phyloP scores from a whole-genome alignment of 2,113 vertebrate genomes.

The Cavia aperea region DNA sequence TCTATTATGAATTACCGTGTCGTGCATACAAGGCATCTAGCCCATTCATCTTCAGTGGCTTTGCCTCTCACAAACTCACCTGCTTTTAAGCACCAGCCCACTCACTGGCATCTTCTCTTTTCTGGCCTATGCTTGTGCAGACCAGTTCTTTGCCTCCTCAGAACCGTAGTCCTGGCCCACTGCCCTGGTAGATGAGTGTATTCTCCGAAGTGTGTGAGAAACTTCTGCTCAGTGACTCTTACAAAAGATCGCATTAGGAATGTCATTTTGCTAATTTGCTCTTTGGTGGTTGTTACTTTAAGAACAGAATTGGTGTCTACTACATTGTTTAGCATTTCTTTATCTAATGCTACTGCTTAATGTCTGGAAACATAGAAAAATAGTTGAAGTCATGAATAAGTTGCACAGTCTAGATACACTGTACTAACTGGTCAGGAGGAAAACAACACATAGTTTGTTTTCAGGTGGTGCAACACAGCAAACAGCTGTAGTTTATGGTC shows the following conservation, averaged over 20 bases:
- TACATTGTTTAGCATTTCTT: not conserved
- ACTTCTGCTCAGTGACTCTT: not conserved
- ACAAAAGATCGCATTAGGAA: not conserved
- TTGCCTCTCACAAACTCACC: not conserved
- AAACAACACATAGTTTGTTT: conserved; percentile 32
- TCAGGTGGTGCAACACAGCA: conserved; percentile 34
- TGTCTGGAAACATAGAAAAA: conserved; percentile 7
- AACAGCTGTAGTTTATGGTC: conserved; percentile 44
- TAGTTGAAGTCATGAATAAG: conserved; percentile 42
- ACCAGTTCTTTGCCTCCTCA: not conserved
- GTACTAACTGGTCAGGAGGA: conserved; percentile 28
- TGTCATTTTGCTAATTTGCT: not conserved
- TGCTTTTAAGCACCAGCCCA: accelerated
- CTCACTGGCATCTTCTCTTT: not conserved
- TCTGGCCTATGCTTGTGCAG: not conserved
- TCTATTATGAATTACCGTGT: not conserved
- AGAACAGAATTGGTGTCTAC: not conserved
- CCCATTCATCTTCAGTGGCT: not conserved
- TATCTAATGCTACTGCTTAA: not conserved
- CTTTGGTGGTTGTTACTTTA: not conserved
- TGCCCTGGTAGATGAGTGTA: not conserved
- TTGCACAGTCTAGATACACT: not conserved
- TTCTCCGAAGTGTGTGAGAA: not conserved
- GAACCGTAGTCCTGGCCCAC: not conserved
- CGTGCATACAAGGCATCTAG: not conserved